These are phyloP conservation scores for Babyrousa celebensis DNA, from an alignment of 2,797 vertebrate species.

Conservation along the genomic window DNA sequence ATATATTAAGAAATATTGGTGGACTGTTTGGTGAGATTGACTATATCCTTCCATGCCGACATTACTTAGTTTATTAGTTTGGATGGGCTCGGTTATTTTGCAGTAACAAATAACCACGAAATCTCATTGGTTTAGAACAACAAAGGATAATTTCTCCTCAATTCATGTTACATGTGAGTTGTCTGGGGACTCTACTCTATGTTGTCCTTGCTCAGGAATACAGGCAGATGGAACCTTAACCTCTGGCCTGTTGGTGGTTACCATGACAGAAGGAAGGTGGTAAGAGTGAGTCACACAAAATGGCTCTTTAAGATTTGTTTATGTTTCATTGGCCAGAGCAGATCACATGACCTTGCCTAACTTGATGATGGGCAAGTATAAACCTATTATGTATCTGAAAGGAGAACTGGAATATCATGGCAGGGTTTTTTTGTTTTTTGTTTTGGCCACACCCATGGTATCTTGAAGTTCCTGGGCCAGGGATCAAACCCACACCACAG, in stretches of 20 bases:
- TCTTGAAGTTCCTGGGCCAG: too few relatives aligned
- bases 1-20: neutral
- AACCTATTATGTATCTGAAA: slow-evolving; percentile 13
- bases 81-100: neutral
- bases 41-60: neutral
- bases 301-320: neutral
- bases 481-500: too few relatives aligned
- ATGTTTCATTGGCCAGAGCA: neutral
- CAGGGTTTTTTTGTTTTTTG: too few relatives aligned
- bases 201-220: slow-evolving; percentile 9
- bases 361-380: neutral
- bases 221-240: neutral
- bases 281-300: neutral
- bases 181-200: neutral
- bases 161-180: neutral
- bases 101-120: neutral
- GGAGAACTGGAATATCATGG: slow-evolving; percentile 22
- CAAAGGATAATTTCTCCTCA: slow-evolving; percentile 20
- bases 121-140: slow-evolving; percentile 44
- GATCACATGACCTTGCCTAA: neutral
- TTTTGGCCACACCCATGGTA: too few relatives aligned
- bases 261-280: neutral
- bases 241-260: slow-evolving; percentile 18
- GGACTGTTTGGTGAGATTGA: neutral
- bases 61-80: neutral